Evolutionary conservation across 2,797 vertebrate genomes (phyloP), one percentile per base, ranked within the genome.

Genomic region (Paguma larvata): DNA sequence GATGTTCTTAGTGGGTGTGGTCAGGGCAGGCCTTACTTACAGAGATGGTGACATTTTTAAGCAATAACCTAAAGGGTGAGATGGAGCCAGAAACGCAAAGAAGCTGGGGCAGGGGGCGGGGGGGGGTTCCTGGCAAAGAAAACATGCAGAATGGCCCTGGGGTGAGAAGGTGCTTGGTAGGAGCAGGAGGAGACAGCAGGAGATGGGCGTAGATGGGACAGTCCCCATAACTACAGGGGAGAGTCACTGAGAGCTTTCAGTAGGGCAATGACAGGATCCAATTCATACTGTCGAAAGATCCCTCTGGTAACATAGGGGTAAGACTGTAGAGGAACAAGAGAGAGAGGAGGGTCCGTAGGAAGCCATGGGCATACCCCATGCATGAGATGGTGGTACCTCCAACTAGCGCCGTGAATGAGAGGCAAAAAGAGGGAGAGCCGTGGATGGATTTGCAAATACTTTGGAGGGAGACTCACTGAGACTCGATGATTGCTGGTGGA

Each of bases 31-130:
- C 46, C 44, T 73, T 23, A 77, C 44, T 73, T 32, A 77, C 82
- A 15, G 3, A 89, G 23, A 70, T 41, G 70, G 30, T 48, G 27
- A 67, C n/a, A 46, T 85, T 94, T 85, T 94, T 65, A 78, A 85
- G 30, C 3, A 18, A 44, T 63, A 51, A 67, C 59, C n/a, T 62
- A 53, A 90, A 87, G 23, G 27, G 4, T 5, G 8, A 95, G 73
- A 44, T 30, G 30, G 38, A 90, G n/a, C 27, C 23, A 44, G 70
- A 79, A 8, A 62, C 72, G 59, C 48, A 75, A 30, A 93, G 8
- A 51, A 56, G 48, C 27, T 14, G 7, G 9, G 19, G 32, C 38
- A 3, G 38, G 38, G 38, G 38, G 38, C 38, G 38, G 38, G 38
- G 38, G 3, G 38, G 38, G 38, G 79, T 56, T 86, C 34, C 12